Conservation (phyloP, 2,797 vertebrate species). For the Lindbergichthys nudifrons region DNA sequence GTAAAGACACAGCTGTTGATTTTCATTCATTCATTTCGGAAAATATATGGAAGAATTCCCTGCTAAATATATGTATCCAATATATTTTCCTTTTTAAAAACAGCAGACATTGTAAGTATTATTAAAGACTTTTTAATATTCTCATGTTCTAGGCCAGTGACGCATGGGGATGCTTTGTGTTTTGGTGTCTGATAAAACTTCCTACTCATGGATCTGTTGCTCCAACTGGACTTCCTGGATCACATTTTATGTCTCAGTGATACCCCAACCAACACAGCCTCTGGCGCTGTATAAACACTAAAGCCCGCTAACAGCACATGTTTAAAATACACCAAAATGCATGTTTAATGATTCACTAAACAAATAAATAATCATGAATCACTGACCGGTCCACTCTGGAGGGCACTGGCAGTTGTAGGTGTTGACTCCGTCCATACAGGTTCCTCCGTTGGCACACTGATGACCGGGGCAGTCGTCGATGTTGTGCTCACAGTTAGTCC, state of each 20-base stretch:
- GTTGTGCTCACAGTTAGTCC: conserved; percentile 91
- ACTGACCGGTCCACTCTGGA: conserved; percentile 94
- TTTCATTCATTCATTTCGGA: too few species aligned
- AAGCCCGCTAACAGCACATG: not conserved
- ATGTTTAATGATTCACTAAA: not conserved
- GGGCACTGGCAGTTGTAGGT: conserved; percentile 97
- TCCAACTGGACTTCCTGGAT: not conserved
- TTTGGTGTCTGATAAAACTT: not conserved
- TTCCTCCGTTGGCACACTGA: conserved; percentile 91
- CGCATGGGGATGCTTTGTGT: not conserved
- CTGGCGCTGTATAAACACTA: too few species aligned
- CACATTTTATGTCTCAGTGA: not conserved
- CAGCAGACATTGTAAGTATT: not conserved
- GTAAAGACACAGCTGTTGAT: not conserved
- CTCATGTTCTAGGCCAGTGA: not conserved
- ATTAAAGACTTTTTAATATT: not conserved
- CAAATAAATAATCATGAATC: not conserved
- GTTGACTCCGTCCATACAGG: conserved; percentile 95
- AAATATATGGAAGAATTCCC: not conserved
- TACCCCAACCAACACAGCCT: not conserved
- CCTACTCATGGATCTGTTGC: not conserved
- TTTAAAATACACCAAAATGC: not conserved
- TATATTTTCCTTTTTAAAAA: not conserved
- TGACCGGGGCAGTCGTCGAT: conserved; percentile 94
- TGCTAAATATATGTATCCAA: not conserved